Percentiles rank a stretch among this genome's conserved stretches.
Evolutionary conservation across 2,797 vertebrate genomes (phyloP).

Genomic region (Ctenopoma multispine): DNA sequence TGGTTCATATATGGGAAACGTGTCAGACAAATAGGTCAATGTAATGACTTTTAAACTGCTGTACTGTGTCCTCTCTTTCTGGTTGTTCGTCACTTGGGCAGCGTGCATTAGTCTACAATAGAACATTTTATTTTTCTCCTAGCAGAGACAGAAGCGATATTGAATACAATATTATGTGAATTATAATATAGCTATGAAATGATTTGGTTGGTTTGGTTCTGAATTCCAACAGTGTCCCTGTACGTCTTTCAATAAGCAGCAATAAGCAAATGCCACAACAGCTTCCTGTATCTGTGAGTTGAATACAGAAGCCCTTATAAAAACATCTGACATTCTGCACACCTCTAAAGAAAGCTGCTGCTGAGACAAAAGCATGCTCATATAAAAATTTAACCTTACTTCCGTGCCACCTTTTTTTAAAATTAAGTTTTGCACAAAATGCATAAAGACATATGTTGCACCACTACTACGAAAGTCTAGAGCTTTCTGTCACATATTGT

Average conservation of each 20-base stretch:
- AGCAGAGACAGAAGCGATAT: too few relatives aligned
- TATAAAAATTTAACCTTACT: background rate
- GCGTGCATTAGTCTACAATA: too few relatives aligned
- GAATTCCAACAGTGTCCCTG: slow-evolving; percentile 11
- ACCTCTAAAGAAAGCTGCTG: slow-evolving; percentile 26
- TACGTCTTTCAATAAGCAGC: slow-evolving; percentile 29
- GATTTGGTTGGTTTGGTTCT: background rate
- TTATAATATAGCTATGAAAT: background rate
- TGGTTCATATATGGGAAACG: too few relatives aligned
- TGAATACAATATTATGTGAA: background rate
- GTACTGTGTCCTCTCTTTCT: too few relatives aligned
- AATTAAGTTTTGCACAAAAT: background rate
- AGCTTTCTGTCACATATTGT: background rate
- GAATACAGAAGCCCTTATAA: slow-evolving; percentile 11
- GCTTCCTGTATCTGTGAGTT: slow-evolving; percentile 44
- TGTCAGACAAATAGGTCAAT: too few relatives aligned
- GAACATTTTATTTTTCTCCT: too few relatives aligned
- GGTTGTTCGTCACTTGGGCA: too few relatives aligned
- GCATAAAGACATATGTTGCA: background rate
- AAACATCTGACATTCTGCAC: slow-evolving; percentile 42
- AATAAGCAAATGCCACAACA: background rate
- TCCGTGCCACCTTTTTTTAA: background rate
- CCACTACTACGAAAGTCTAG: background rate
- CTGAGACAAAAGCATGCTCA: background rate
- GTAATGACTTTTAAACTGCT: too few relatives aligned